phyloP scores from a whole-genome alignment of 2,797 vertebrate species.

The Coregonus sp. region DNA sequence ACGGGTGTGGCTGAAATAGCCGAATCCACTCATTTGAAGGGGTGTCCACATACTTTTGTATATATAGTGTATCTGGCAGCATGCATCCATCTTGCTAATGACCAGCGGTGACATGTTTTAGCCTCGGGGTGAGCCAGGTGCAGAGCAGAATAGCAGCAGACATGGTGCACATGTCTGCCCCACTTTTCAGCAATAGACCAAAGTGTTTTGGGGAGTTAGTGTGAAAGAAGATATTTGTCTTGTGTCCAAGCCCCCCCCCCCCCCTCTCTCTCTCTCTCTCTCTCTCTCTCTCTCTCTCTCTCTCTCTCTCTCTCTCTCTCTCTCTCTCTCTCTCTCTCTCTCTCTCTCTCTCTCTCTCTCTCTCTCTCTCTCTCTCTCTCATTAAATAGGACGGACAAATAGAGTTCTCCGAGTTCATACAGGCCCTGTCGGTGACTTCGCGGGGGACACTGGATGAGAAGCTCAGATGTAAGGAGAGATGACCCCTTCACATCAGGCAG shows the following conservation, averaged over 20 bases:
- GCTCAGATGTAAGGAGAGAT: slow-evolving; percentile 87
- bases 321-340: slow-evolving; percentile 8
- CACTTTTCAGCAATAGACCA: slow-evolving; percentile 54
- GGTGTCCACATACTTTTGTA: too few relatives aligned
- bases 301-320: slow-evolving; percentile 19
- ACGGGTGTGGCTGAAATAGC: too few relatives aligned
- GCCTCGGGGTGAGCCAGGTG: slow-evolving; percentile 68
- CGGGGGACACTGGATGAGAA: slow-evolving; percentile 97
- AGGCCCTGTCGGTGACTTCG: slow-evolving; percentile 96
- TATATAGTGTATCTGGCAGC: slow-evolving; percentile 26
- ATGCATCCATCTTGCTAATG: slow-evolving; percentile 69
- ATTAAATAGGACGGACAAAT: slow-evolving; percentile 89
- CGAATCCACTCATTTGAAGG: too few relatives aligned
- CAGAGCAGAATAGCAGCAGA: slow-evolving; percentile 67
- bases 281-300: too few relatives aligned
- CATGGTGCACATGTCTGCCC: slow-evolving; percentile 63
- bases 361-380: slow-evolving; percentile 12
- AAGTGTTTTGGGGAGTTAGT: slow-evolving; percentile 39
- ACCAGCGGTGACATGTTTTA: slow-evolving; percentile 63
- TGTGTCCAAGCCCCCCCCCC: too few relatives aligned
- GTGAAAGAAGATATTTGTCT: slow-evolving; percentile 36
- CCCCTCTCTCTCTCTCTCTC: neutral
- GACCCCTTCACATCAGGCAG: slow-evolving; percentile 7
- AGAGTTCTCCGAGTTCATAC: slow-evolving; percentile 98
- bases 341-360: neutral